Conservation (phyloP, 2,888 invertebrate species). For the Spicauda simplicius region DNA sequence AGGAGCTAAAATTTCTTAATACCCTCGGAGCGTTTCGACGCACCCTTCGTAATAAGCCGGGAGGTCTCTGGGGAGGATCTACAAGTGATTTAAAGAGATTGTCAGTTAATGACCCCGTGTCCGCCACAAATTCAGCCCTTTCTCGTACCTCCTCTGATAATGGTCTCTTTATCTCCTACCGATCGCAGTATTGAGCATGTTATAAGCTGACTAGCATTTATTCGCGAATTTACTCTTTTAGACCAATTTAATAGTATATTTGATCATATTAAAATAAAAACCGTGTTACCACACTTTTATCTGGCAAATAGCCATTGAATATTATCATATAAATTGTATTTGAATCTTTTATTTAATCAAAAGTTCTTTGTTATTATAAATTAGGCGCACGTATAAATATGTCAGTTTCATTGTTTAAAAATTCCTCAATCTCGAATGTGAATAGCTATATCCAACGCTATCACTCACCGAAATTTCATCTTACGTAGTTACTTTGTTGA, state of each 20-base stretch:
- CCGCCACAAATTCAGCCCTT: conserved; percentile 76
- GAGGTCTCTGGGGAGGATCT: conserved; percentile 66
- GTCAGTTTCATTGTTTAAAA: neutral
- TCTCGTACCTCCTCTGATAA: conserved; percentile 60
- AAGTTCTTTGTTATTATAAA: too few species aligned
- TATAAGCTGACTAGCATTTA: neutral
- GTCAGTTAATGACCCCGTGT: conserved; percentile 75
- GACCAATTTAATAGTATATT: neutral
- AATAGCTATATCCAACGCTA: neutral
- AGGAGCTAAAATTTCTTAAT: conserved; percentile 72
- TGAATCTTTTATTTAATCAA: too few species aligned
- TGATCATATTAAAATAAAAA: neutral
- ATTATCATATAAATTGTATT: too few species aligned
- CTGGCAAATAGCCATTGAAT: too few species aligned
- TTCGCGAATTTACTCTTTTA: neutral
- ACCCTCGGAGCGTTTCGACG: conserved; percentile 54
- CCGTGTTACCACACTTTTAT: neutral
- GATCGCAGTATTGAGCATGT: conserved; percentile 43
- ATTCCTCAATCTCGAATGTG: neutral
- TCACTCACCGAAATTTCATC: neutral
- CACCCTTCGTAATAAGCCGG: conserved; percentile 74
- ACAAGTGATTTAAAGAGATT: conserved; percentile 82
- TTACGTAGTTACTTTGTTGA: conserved; percentile 2
- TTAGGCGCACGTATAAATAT: neutral
- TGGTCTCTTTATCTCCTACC: conserved; percentile 53